Evolutionary conservation across 1,140 invertebrate genomes (phyloP), one percentile per base, ranked within the genome.

Genomic region (Gonatopus flavifemur): DNA sequence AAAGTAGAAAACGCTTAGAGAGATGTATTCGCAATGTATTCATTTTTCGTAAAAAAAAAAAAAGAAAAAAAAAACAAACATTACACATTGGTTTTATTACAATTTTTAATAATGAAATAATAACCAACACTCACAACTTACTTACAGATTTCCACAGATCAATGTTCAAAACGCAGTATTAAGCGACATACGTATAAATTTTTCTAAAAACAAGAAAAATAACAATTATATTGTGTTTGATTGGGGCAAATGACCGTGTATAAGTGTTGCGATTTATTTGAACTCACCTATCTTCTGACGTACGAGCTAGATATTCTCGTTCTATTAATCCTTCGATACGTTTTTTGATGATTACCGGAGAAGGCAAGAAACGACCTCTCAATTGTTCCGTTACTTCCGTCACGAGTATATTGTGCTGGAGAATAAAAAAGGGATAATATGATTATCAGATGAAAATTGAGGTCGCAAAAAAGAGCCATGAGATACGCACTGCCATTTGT

Each of bases 311-410:
- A 83, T 99, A 99, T 83, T 99, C 97, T 60, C 97, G 83, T 82
- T 99, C 97, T 74, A 99, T 99, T 59, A 99, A 86, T 40, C 94
- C 94, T 84, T 99, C 97, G 71, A 99, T 98, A 70, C 97, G 86
- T 75, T 98, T 98, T 82, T 99, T 99, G 72, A 99, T 99, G 54
- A 98, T 89, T 61, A 95, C 90, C 30, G 96, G 96, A 66, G 93
- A 96, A 56, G 97, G 97, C 78, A 98, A 83, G 83, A 99, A 99
- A 68, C 97, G 85, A 61, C 88, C 89, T 77, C 93, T 93, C 52
- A 99, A 79, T 81, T 98, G 96, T 76, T 98, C 93, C 28, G 96
- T 98, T 36, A 98, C 95, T 84, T 99, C 97, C 21, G 95, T 88
- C 37, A 99, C 93, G 42, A 99, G 82, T 65, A 95, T 85, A 74